Evolutionary conservation across 2,888 invertebrate species (phyloP).

Genomic region (Limulus polyphemus): DNA sequence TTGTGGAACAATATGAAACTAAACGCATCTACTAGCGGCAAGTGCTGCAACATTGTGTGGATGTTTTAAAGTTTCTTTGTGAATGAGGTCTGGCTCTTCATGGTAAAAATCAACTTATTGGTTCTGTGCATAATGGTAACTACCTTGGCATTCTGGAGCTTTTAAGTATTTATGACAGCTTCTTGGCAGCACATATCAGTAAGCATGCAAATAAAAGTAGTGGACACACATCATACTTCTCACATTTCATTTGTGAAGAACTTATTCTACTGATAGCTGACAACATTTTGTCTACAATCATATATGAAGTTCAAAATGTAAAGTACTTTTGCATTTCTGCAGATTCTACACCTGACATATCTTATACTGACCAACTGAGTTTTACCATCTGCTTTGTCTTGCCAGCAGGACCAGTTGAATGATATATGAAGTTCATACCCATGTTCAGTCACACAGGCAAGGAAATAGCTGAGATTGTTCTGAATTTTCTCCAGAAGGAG

Average conservation of each 20-base stretch:
- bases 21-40: constrained; percentile 28
- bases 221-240: constrained; percentile 29
- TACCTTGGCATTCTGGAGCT: constrained; percentile 28
- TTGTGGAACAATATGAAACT: constrained; percentile 2
- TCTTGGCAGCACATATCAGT: constrained; percentile 28
- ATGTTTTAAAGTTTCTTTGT: constrained; percentile 23
- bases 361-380: constrained; percentile 19
- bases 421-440: neutral
- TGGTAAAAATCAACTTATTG: constrained; percentile 29
- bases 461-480: no score
- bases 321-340: constrained; percentile 11
- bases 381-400: constrained; percentile 9
- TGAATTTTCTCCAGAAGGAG: no score
- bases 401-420: neutral
- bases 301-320: neutral
- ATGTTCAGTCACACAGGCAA: no score
- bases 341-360: constrained; percentile 20
- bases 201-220: constrained; percentile 29
- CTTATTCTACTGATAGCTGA: constrained; percentile 21
- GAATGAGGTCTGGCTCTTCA: constrained; percentile 29
- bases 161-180: constrained; percentile 30
- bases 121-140: constrained; percentile 29
- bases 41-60: constrained; percentile 20
- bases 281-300: neutral
- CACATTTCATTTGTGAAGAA: constrained; percentile 31